Evolutionary conservation across 30 jellyfish, hydroid and myxozoan species (phyloP), one percentile per base, ranked within the genome.

Genomic region (Aurelia sp.): DNA sequence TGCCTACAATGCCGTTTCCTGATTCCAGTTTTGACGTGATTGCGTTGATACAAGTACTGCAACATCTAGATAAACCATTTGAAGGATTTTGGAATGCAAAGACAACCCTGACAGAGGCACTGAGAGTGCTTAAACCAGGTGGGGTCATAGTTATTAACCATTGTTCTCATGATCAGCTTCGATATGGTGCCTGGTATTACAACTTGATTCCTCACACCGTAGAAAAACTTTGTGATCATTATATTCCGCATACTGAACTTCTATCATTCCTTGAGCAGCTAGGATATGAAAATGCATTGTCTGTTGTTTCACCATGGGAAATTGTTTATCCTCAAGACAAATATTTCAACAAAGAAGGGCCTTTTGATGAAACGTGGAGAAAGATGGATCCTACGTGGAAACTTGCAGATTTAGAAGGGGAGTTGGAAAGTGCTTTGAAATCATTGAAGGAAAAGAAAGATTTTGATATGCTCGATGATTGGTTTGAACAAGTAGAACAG

Each of bases 121-220:
- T 73, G 52, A 82, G 97, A n/a, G 97, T 94, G 5, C 78, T 94
- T 59, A 84, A 89, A 74, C 97, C 97, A 5, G 96, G 96, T 73
- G 99, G 99, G 11, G 94, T 89, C 44, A 33, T 94, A 68, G 31
- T 94, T 76, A 89, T 94, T 60, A 75, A 76, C 21, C 50, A 19
- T 16, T 27, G 81, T 22, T 67, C 91, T 13, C 96, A 88, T 57
- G 91, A 88, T 15, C 96, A 88, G 47, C 30, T 88, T 44, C 83
- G 88, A 16, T 72, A 88, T 62, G 96, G 96, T 16, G 44, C 81
- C 4, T 88, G 96, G 96, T 88, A 64, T 60, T 27, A 62, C 8
- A 63, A 78, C 41, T 69, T 88, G 33, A n/a, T 88, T 50, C 96
- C 96, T 5, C 80, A 75, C 50, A 40, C 96, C 2, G 91, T 72